phyloP scores from a whole-genome alignment of 2,113 vertebrate genomes.

The Chiloscyllium plagiosum region DNA sequence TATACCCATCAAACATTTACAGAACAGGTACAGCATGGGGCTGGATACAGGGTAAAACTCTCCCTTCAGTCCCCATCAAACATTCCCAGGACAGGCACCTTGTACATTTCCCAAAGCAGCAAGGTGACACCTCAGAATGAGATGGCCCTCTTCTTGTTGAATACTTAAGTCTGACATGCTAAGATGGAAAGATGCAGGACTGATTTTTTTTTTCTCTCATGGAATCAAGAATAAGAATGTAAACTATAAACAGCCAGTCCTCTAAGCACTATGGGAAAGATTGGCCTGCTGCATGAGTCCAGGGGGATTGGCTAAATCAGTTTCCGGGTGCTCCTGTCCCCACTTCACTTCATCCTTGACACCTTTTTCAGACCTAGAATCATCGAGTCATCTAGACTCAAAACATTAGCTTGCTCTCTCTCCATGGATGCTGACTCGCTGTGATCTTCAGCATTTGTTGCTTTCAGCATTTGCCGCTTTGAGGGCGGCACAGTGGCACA shows the following conservation, averaged over 20 bases:
- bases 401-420: no score
- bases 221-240: slow-evolving; percentile 38
- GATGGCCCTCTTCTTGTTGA: not conserved
- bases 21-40: no score
- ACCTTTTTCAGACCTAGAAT: slow-evolving; percentile 70
- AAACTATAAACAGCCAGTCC: slow-evolving; percentile 77
- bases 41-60: not conserved
- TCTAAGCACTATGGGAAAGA: slow-evolving; percentile 77
- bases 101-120: not conserved
- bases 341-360: slow-evolving; percentile 69
- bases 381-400: no score
- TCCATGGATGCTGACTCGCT: no score
- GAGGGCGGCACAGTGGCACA: no score
- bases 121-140: not conserved
- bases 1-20: no score
- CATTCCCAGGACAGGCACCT: not conserved
- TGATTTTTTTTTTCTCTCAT: not conserved
- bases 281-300: slow-evolving; percentile 75
- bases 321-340: slow-evolving; percentile 63
- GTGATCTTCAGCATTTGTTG: no score
- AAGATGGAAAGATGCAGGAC: not conserved
- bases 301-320: slow-evolving; percentile 75
- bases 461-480: no score
- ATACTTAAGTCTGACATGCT: not conserved
- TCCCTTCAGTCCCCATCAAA: not conserved